These are phyloP conservation scores for Sphaerophoria taeniata DNA, from an alignment of 2,888 invertebrate genomes.

Conservation along the genomic window DNA sequence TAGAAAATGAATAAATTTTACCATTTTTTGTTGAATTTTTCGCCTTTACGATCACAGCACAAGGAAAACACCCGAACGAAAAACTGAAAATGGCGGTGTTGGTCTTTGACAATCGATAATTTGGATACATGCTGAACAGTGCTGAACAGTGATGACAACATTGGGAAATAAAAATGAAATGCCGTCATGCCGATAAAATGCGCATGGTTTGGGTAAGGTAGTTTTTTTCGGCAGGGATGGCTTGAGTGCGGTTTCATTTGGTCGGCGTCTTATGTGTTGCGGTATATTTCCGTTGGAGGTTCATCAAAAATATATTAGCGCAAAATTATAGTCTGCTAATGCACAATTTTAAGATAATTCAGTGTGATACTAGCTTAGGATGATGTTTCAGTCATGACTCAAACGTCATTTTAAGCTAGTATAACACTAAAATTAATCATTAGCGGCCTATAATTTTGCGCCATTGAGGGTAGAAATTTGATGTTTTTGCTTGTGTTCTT, in stretches of 20 bases:
- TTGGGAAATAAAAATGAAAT: conserved; percentile 11
- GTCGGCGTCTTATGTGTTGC: no score
- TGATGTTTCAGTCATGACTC: no score
- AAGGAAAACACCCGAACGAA: conserved; percentile 73
- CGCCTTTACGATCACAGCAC: conserved; percentile 65
- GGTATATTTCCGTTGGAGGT: no score
- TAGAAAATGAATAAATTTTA: conserved; percentile 62
- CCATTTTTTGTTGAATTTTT: conserved; percentile 69
- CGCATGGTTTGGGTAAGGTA: conserved; percentile 39
- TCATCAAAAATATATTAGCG: no score
- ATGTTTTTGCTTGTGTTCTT: no score
- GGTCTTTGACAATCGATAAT: conserved; percentile 72
- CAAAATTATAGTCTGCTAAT: no score
- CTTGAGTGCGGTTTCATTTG: background rate
- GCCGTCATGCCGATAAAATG: conserved; percentile 24
- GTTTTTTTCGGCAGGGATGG: conserved; percentile 22
- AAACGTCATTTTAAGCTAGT: no score
- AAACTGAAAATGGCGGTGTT: conserved; percentile 73
- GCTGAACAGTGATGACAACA: conserved; percentile 24
- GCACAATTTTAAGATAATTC: no score
- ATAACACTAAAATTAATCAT: no score
- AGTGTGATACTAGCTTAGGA: no score
- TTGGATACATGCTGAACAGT: conserved; percentile 61
- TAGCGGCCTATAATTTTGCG: no score
- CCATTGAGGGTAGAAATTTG: no score